Percentiles rank a stretch among this genome's conserved stretches.
phyloP scores from a whole-genome alignment of 2,797 vertebrate species.

The Tauraco hartlaubi region DNA sequence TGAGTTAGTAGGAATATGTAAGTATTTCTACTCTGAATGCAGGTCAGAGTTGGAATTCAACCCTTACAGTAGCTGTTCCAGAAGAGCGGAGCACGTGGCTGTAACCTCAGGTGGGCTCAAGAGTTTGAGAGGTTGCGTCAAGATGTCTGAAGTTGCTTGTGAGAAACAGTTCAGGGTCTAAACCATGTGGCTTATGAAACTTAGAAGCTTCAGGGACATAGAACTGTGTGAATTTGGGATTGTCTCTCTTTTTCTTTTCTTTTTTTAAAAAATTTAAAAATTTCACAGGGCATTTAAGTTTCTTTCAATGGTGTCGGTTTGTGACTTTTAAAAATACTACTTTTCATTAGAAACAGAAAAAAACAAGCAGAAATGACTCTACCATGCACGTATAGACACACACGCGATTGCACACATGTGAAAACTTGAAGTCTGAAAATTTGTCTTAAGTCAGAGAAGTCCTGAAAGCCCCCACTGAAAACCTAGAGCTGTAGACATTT shows the following conservation, averaged over 20 bases:
- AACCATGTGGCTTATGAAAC: not conserved
- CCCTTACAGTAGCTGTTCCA: not conserved
- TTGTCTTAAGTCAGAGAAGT: not conserved
- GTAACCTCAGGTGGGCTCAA: not conserved
- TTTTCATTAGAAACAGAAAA: not conserved
- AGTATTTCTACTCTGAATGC: not conserved
- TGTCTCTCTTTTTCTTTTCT: not conserved
- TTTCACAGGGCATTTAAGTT: not conserved
- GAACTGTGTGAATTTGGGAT: not conserved
- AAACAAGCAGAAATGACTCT: not conserved
- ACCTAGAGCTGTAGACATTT: not conserved
- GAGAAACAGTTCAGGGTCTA: not conserved
- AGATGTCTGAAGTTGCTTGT: not conserved
- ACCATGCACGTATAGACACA: fast-evolving
- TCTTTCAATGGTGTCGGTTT: not conserved
- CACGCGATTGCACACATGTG: too few species aligned
- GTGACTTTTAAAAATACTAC: not conserved
- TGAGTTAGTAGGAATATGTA: not conserved
- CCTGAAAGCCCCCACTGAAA: not conserved
- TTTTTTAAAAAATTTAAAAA: not conserved
- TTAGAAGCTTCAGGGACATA: not conserved
- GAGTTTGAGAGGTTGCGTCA: not conserved
- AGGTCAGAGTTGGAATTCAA: not conserved
- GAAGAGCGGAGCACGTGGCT: not conserved
- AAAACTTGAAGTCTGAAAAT: not conserved